These are phyloP conservation scores for Syncerus caffer DNA, from an alignment of 2,797 vertebrate species.

Conservation along the genomic window DNA sequence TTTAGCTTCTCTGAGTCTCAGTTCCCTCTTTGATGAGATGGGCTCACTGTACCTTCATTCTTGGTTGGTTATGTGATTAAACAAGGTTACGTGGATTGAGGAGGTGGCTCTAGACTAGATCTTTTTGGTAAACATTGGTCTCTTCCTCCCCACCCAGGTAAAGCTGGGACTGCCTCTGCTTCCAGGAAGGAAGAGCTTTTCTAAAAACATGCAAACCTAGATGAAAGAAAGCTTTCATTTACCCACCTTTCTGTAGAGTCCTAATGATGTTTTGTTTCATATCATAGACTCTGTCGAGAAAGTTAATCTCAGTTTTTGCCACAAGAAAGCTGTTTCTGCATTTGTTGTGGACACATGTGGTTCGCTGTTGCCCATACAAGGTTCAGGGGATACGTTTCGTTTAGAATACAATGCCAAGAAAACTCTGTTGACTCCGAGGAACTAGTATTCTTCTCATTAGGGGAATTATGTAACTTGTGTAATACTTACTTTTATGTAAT, in stretches of 20 bases:
- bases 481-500: background rate
- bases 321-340: background rate
- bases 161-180: background rate
- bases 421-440: background rate
- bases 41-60: background rate
- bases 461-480: conserved; percentile 2
- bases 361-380: background rate
- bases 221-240: background rate
- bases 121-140: background rate
- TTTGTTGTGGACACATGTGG: background rate
- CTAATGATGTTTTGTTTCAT: background rate
- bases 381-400: background rate
- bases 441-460: background rate
- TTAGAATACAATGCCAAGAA: background rate
- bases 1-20: background rate
- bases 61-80: background rate
- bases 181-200: background rate
- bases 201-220: background rate
- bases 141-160: background rate
- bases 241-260: background rate
- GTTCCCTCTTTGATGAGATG: background rate
- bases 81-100: background rate
- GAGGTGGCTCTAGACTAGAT: background rate
- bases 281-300: background rate
- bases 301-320: background rate